A percentile compares a stretch with the other conserved stretches of the same genome.
Conservation (phyloP, 2,113 vertebrate species). For the Crotalus tigris region DNA sequence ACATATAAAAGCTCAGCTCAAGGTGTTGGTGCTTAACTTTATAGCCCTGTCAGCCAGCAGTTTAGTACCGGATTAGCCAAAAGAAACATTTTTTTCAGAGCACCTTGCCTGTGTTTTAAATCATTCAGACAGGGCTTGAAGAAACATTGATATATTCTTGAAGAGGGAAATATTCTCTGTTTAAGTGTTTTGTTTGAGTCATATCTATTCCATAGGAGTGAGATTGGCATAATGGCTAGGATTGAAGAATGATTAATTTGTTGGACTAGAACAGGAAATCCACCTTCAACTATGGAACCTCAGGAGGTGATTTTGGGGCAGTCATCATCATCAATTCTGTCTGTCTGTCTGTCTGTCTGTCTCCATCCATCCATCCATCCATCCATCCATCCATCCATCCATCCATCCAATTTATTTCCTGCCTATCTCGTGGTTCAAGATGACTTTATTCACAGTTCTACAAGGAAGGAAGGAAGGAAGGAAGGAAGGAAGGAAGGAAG, state of each 20-base stretch:
- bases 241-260: not conserved
- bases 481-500: too few relatives aligned
- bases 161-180: not conserved
- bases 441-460: too few relatives aligned
- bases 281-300: not conserved
- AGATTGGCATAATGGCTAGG: not conserved
- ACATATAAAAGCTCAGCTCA: not conserved
- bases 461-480: too few relatives aligned
- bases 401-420: not conserved
- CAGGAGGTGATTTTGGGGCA: not conserved
- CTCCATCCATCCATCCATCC: too few relatives aligned
- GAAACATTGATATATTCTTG: not conserved
- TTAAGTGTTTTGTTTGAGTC: not conserved
- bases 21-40: not conserved
- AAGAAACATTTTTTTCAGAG: not conserved
- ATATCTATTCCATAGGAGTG: not conserved
- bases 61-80: not conserved
- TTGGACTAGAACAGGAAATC: not conserved
- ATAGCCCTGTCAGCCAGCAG: not conserved
- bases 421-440: not conserved
- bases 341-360: not conserved
- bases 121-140: not conserved
- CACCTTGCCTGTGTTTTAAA: not conserved
- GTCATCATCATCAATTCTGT: not conserved
- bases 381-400: not conserved